Percentiles rank a stretch among this genome's conserved stretches.
Evolutionary conservation across 1,140 invertebrate species (phyloP).

Genomic region (Lucilia sericata): DNA sequence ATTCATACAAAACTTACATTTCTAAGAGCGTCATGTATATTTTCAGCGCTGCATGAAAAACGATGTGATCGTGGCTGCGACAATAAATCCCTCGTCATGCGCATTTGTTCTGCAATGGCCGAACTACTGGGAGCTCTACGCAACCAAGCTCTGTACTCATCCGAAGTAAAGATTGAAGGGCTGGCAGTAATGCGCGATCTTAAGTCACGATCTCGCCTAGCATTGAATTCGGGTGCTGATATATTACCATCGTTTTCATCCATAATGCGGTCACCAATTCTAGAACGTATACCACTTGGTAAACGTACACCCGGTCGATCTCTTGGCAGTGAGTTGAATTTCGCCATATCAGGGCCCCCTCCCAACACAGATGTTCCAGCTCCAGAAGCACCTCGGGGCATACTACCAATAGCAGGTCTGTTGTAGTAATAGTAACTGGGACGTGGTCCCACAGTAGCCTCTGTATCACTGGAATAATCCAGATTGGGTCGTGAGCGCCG

Average conservation of each 20-base stretch:
- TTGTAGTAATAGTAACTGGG: conserved; percentile 83
- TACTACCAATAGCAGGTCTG: conserved; percentile 69
- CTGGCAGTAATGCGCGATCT: conserved; percentile 62
- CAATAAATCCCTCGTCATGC: conserved; percentile 77
- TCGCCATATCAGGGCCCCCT: conserved; percentile 66
- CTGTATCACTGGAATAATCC: conserved; percentile 94
- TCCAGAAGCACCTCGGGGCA: conserved; percentile 66
- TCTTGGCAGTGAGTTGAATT: conserved; percentile 81
- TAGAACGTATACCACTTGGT: conserved; percentile 62
- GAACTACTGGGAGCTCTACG: conserved; percentile 90
- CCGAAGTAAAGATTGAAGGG: conserved; percentile 83
- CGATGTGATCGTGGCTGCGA: conserved; percentile 76
- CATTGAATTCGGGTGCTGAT: conserved; percentile 84
- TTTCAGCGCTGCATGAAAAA: conserved; percentile 91
- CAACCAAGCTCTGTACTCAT: conserved; percentile 91
- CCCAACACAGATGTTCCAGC: conserved; percentile 62
- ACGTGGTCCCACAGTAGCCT: conserved; percentile 84
- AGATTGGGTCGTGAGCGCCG: conserved; percentile 80
- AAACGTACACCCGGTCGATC: conserved; percentile 74
- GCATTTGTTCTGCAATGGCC: conserved; percentile 90
- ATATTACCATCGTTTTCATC: conserved; percentile 86
- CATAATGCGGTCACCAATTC: conserved; percentile 70
- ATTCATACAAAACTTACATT: conserved; percentile 72
- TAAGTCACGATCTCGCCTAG: conserved; percentile 72
- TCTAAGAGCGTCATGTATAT: conserved; percentile 84